Percentiles rank a stretch among this genome's conserved stretches.
Conservation (phyloP, 2,888 invertebrate genomes). For the Syritta pipiens region DNA sequence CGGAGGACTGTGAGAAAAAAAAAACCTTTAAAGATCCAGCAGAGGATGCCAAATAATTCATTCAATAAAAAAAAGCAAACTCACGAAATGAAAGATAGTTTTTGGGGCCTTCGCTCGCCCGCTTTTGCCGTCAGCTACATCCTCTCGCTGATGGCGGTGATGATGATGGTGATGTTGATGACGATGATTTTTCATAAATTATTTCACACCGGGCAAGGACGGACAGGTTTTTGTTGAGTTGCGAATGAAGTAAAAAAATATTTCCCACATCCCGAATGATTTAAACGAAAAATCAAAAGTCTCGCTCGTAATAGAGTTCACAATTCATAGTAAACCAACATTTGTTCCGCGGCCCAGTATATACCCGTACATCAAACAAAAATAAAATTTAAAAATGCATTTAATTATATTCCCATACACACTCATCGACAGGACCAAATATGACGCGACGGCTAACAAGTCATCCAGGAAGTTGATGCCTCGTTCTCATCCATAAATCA, state of each 20-base stretch:
- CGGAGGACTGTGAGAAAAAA: constrained; percentile 15
- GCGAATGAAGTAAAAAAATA: constrained; percentile 21
- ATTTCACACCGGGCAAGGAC: constrained; percentile 30
- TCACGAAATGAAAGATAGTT: constrained; percentile 21
- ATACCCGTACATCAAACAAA: constrained; percentile 15
- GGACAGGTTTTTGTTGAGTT: constrained; percentile 19
- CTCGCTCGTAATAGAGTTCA: constrained; percentile 30
- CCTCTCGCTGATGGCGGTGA: not conserved
- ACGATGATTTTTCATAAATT: constrained; percentile 61
- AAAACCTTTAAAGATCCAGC: constrained; percentile 25
- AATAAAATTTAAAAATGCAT: constrained; percentile 36
- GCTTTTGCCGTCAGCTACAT: too few relatives aligned
- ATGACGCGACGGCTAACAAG: constrained; percentile 62
- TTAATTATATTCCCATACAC: constrained; percentile 37
- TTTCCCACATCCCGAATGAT: constrained; percentile 25
- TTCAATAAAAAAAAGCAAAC: constrained; percentile 29
- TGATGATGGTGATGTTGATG: constrained; percentile 35
- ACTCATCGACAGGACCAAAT: constrained; percentile 53
- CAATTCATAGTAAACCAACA: constrained; percentile 23
- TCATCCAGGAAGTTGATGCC: constrained; percentile 77
- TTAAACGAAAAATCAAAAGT: constrained; percentile 28
- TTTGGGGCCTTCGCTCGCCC: constrained; percentile 14
- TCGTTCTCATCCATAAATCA: constrained; percentile 78
- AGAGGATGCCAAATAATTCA: constrained; percentile 37
- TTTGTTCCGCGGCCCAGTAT: not conserved